A percentile compares a stretch with the other conserved stretches of the same genome.
These are phyloP conservation scores for Sebastes baramenuke DNA, from an alignment of 2,797 vertebrate species.

Conservation along the genomic window DNA sequence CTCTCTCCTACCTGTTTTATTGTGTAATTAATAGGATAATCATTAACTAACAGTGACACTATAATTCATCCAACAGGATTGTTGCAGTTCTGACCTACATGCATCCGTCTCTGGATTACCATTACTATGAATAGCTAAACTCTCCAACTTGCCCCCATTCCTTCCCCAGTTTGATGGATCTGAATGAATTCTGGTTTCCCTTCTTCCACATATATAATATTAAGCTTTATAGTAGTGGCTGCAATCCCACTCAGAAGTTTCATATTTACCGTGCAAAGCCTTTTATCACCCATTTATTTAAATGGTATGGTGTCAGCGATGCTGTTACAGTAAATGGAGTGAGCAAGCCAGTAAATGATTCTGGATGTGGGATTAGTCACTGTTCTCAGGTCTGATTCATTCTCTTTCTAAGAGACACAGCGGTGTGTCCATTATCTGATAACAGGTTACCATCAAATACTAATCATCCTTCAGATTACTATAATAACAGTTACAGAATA, in stretches of 20 bases:
- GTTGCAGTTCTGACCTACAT: slow-evolving; percentile 85
- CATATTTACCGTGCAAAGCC: neutral
- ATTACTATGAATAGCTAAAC: slow-evolving; percentile 43
- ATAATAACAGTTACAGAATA: neutral
- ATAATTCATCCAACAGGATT: neutral
- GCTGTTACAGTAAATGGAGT: slow-evolving; percentile 31
- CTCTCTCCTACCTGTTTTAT: neutral
- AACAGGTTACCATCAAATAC: neutral
- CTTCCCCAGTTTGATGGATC: slow-evolving; percentile 30
- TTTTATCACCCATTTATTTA: neutral
- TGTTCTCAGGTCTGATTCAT: slow-evolving; percentile 15
- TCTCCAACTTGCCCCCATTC: slow-evolving; percentile 35
- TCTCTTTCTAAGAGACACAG: neutral
- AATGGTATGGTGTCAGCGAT: neutral
- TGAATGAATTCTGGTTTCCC: neutral
- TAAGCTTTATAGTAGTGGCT: neutral
- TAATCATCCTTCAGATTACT: slow-evolving; percentile 5
- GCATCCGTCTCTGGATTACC: slow-evolving; percentile 47
- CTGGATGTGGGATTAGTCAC: slow-evolving; percentile 11
- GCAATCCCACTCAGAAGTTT: neutral
- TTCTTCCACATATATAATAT: slow-evolving; percentile 2
- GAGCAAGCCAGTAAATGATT: slow-evolving; percentile 1
- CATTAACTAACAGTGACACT: neutral
- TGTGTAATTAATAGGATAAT: neutral
- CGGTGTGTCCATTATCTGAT: neutral